Evolutionary conservation across 2,888 invertebrate genomes (phyloP).

Genomic region (Archaeoteleia sp.): DNA sequence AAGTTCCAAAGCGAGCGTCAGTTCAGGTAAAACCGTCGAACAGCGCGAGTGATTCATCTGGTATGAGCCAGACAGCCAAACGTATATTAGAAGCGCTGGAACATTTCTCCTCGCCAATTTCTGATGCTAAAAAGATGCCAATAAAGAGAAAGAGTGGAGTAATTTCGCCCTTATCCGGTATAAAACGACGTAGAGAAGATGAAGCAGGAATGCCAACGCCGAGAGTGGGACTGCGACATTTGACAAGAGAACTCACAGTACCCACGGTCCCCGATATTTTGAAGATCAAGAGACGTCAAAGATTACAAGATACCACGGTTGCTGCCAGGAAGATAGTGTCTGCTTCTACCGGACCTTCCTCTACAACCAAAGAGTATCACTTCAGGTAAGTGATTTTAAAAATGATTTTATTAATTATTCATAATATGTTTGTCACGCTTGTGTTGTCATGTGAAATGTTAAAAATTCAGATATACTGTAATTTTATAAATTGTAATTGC

Average conservation of each 20-base stretch:
- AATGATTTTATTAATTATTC: conserved; percentile 1
- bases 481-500: too few species aligned
- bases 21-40: conserved; percentile 76
- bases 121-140: conserved; percentile 87
- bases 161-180: conserved; percentile 39
- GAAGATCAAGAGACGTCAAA: conserved; percentile 78
- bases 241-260: conserved; percentile 77
- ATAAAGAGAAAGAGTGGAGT: conserved; percentile 68
- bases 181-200: conserved; percentile 61
- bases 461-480: too few species aligned
- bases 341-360: conserved; percentile 61
- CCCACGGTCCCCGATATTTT: conserved; percentile 81
- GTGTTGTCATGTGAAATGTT: too few species aligned
- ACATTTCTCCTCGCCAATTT: conserved; percentile 86
- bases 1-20: conserved; percentile 69
- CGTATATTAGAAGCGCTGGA: conserved; percentile 87
- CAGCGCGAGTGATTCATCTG: conserved; percentile 68
- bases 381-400: conserved; percentile 58
- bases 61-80: conserved; percentile 84
- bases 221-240: conserved; percentile 68
- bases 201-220: conserved; percentile 54
- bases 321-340: conserved; percentile 80
- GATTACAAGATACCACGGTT: conserved; percentile 79
- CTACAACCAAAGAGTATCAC: conserved; percentile 64
- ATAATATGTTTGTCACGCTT: neutral